phyloP scores from a whole-genome alignment of 2,888 invertebrate species.

The Pristionchus arcanus region DNA sequence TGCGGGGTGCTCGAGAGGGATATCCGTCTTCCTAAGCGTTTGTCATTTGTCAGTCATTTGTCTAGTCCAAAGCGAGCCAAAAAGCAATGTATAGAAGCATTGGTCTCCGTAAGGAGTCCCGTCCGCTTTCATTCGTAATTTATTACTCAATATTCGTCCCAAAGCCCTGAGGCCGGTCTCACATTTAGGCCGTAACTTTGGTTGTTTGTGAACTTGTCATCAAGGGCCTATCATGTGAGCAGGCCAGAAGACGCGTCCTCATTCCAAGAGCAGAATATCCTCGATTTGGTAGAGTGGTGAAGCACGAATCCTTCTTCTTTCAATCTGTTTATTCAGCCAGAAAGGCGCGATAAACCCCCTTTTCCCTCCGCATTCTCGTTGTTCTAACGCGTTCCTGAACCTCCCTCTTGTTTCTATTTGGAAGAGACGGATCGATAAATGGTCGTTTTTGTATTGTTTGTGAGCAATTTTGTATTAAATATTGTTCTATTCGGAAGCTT shows the following conservation, averaged over 20 bases:
- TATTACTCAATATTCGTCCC: no score
- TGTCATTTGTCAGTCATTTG: no score
- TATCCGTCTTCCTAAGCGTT: constrained; percentile 21
- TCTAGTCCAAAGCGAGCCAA: no score
- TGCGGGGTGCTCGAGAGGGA: background rate
- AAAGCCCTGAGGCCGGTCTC: no score
- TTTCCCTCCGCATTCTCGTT: background rate
- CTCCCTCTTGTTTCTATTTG: background rate
- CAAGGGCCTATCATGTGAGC: background rate
- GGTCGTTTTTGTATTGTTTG: background rate
- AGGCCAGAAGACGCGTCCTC: background rate
- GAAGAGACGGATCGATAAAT: background rate
- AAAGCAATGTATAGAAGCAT: no score
- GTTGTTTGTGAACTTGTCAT: no score
- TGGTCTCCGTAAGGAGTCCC: no score
- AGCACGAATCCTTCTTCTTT: background rate
- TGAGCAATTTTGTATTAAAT: no score
- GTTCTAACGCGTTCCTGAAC: background rate
- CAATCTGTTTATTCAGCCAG: constrained; percentile 33
- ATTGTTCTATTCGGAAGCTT: no score
- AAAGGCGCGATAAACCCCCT: background rate
- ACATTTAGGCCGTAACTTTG: no score
- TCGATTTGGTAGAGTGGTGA: constrained; percentile 17
- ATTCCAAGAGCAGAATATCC: background rate
- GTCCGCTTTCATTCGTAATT: no score